Base-by-base conservation (phyloP, 2,888 invertebrate species). In the Harpagoxenus sublaevis region DNA sequence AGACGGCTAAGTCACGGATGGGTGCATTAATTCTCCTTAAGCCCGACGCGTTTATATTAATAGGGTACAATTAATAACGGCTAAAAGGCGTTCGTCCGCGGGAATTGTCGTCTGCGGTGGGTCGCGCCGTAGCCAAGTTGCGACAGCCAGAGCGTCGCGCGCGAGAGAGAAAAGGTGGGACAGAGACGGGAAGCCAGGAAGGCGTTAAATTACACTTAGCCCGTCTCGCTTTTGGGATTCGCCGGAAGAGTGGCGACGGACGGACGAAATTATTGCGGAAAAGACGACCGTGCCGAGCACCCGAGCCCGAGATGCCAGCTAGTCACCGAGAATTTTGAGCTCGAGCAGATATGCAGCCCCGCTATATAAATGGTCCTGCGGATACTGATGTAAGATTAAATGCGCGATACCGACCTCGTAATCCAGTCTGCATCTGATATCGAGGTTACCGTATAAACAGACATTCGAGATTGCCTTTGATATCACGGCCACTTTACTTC, bases 21-120 rank as follows among this genome's bases (percentile, higher is more conserved):
- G 90, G 90, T 89, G 87, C 92, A 92, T 93, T 93, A 93, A 93
- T 93, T 92, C 90, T 91, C 91, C 87, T 91, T 91, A 92, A 92
- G 89, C 89, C 84, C 82, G 86, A 88, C 91, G 88, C 91, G 92
- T 92, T 93, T 92, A 92, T 92, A 93, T 93, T 93, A 94, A 94
- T 92, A 90, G 90, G 87, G 70, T 84, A 89, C 92, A 92, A 94
- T 94, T 94, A 93, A 94, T 94, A 93, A 93, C 88, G 89, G 91
- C 92, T 92, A 92, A 93, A 91, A 91, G 89, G 90, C 90, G 87
- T 89, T 91, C 89, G 88, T 89, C 87, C 89, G 85, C 84, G 88
- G 81, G 86, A 86, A 87, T 90, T 84, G 90, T 87, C 79, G 89
- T 53, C 62, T 84, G 60, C 85, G 74, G 53, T 75, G 84, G 88